These are phyloP conservation scores for Sapajus apella DNA, from an alignment of 2,113 vertebrate species.

Conservation along the genomic window DNA sequence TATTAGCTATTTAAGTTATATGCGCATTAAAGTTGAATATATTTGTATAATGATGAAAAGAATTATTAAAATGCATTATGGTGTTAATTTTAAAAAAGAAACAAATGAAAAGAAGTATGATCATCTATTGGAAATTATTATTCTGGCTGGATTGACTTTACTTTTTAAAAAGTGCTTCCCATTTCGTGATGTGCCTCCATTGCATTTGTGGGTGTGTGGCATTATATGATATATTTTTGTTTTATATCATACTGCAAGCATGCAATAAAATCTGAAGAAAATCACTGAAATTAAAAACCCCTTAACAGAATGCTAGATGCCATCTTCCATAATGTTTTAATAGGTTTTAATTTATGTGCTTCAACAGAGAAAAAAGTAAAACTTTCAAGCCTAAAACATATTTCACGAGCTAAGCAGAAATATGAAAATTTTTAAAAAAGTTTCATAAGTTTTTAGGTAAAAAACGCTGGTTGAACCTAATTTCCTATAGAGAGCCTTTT, in stretches of 20 bases:
- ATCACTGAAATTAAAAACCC: constrained; percentile 59
- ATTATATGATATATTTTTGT: constrained; percentile 27
- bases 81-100: neutral
- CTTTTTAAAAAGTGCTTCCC: neutral
- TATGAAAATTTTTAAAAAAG: constrained; percentile 23
- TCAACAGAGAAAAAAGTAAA: neutral
- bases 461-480: constrained; percentile 52
- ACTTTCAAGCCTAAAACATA: neutral
- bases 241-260: constrained; percentile 56
- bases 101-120: neutral
- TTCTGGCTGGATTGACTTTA: neutral
- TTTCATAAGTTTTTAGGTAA: constrained; percentile 41
- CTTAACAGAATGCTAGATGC: neutral
- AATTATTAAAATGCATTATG: neutral
- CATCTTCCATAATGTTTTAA: constrained; percentile 46
- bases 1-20: neutral
- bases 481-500: neutral
- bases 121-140: neutral
- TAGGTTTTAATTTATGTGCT: constrained; percentile 26
- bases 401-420: constrained; percentile 30
- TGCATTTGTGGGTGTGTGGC: neutral
- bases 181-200: neutral
- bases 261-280: constrained; percentile 24
- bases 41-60: neutral
- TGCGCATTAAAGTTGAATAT: neutral